Evolutionary conservation across 1,140 invertebrate species (phyloP).

Genomic region (Saxidomus purpurata): DNA sequence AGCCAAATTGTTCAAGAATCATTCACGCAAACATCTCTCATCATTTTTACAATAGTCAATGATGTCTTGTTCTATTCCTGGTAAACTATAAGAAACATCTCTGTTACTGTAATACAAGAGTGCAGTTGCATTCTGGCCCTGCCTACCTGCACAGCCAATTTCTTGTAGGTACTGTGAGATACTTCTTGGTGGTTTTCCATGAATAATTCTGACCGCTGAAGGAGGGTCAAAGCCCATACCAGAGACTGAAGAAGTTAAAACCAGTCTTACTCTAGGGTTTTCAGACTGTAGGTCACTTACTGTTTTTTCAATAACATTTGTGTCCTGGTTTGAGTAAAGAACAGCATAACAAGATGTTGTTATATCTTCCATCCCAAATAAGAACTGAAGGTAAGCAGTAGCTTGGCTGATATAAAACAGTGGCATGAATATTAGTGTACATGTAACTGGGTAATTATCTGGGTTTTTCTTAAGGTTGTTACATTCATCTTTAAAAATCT

Average conservation of each 20-base stretch:
- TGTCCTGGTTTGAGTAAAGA: constrained; percentile 34
- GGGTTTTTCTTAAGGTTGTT: background rate
- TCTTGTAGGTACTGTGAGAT: constrained; percentile 62
- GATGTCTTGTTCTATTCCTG: constrained; percentile 41
- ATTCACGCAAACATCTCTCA: constrained; percentile 19
- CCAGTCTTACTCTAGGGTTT: background rate
- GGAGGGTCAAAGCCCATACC: constrained; percentile 58
- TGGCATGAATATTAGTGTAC: constrained; percentile 34
- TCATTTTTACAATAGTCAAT: constrained; percentile 44
- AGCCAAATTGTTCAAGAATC: constrained; percentile 14
- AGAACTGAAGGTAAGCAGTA: background rate
- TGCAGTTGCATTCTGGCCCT: background rate
- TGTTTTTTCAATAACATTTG: constrained; percentile 10
- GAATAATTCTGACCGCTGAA: constrained; percentile 3
- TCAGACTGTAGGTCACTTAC: background rate
- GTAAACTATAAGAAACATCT: constrained; percentile 34
- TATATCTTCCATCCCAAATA: constrained; percentile 25
- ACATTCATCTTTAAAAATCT: constrained; percentile 16
- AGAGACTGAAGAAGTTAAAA: constrained; percentile 16
- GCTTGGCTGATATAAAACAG: constrained; percentile 44
- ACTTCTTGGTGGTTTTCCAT: too few species aligned
- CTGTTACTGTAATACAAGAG: constrained; percentile 29
- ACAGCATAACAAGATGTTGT: constrained; percentile 27
- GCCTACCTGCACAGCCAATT: constrained; percentile 43
- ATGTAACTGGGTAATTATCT: constrained; percentile 2